Conservation (phyloP, 2,888 invertebrate genomes). For the Lacanobia wlatinum region DNA sequence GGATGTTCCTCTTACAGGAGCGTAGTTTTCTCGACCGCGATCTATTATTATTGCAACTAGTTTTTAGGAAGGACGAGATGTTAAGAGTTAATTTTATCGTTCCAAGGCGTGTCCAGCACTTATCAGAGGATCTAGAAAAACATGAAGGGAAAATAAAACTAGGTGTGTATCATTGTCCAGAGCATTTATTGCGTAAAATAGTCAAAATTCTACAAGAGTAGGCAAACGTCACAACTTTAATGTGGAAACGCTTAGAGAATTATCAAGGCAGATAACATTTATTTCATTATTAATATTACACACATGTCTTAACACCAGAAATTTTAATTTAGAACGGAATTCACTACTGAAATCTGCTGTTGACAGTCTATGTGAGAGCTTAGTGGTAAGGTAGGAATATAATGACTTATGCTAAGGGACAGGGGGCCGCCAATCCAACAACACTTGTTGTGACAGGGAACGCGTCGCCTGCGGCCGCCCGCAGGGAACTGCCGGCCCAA, state of each 20-base stretch:
- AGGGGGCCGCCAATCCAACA: slow-evolving; percentile 91
- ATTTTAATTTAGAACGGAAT: slow-evolving; percentile 70
- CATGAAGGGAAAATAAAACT: slow-evolving; percentile 73
- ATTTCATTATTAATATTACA: slow-evolving; percentile 81
- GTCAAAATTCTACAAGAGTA: slow-evolving; percentile 90
- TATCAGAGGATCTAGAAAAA: neutral
- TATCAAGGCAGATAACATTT: slow-evolving; percentile 87
- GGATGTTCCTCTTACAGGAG: neutral
- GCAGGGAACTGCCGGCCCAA: slow-evolving; percentile 92
- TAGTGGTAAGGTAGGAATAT: slow-evolving; percentile 66
- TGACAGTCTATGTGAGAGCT: slow-evolving; percentile 74
- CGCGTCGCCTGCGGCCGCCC: slow-evolving; percentile 82
- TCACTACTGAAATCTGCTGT: slow-evolving; percentile 71
- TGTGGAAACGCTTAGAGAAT: slow-evolving; percentile 88
- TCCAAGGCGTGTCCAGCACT: neutral
- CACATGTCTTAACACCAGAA: slow-evolving; percentile 81
- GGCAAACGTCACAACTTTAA: slow-evolving; percentile 90
- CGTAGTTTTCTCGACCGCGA: neutral
- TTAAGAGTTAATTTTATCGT: neutral
- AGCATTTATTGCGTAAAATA: slow-evolving; percentile 90
- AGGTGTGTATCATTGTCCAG: slow-evolving; percentile 79
- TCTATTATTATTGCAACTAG: neutral
- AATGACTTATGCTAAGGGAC: slow-evolving; percentile 77
- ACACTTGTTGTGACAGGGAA: slow-evolving; percentile 87
- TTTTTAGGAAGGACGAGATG: neutral